Percentiles rank a stretch among this genome's conserved stretches.
Conservation (phyloP, 2,113 vertebrate species). For the Sciurus niger region DNA sequence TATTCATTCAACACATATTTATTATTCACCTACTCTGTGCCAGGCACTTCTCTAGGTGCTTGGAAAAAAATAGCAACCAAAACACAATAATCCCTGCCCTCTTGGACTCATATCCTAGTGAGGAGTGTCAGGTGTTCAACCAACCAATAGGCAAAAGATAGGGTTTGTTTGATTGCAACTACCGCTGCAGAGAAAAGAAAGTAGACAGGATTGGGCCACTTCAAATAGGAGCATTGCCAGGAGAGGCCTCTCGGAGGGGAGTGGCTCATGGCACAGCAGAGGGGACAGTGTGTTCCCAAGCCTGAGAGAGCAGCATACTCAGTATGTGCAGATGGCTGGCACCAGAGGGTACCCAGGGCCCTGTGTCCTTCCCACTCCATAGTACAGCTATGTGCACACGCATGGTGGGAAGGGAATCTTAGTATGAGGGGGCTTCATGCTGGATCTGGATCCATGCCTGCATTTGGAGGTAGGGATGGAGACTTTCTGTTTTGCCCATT, state of each 20-base stretch:
- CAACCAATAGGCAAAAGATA: background rate
- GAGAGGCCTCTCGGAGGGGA: background rate
- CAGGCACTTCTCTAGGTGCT: background rate
- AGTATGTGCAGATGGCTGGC: accelerated
- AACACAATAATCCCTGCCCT: background rate
- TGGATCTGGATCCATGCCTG: background rate
- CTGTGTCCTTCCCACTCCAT: accelerated
- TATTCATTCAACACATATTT: background rate
- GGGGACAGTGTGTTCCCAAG: accelerated
- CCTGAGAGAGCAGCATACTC: accelerated
- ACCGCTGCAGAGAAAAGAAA: background rate
- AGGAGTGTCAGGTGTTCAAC: background rate
- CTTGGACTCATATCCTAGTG: too few relatives aligned
- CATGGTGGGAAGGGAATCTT: accelerated
- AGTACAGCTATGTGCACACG: accelerated
- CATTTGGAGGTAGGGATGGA: background rate
- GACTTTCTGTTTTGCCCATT: background rate
- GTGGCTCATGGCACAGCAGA: background rate
- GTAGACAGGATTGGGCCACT: accelerated
- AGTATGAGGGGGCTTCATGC: too few relatives aligned
- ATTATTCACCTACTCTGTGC: background rate
- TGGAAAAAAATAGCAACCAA: background rate
- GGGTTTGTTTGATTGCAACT: accelerated
- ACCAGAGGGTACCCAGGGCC: background rate
- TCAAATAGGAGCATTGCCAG: background rate